Base-by-base conservation (phyloP, 2,888 invertebrate species). In the Drosophila mimetica region DNA sequence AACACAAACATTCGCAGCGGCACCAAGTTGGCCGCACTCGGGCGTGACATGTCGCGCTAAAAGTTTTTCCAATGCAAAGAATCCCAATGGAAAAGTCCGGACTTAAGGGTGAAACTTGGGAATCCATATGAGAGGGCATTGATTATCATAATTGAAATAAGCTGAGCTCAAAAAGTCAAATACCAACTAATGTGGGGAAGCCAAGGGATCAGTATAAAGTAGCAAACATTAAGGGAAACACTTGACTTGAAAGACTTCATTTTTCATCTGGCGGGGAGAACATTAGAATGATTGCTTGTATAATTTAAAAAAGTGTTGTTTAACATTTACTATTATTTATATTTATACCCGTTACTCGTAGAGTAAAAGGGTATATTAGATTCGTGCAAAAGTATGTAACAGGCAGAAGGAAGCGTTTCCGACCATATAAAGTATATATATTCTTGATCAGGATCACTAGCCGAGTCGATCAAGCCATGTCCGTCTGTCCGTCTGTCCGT, bases 121-220 rank as follows among this genome's bases (percentile, higher is more conserved):
- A 52, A 46, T 39, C 46, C 66, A 48, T 52, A 46, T 52, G 65
- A 44, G 65, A 51, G 65, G 51, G 57, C 53, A 70, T 67, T 74
- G 77, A 79, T 76, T 63, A 66, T 76, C 70, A 65, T 77, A 77
- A 74, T 74, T 63, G 64, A 52, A 65, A 44, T 25, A 36, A 54
- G 47, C 39, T 44, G 39, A 53, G 36, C 51, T 50, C 42, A 5
- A 22, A 59, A 57, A 79, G 48, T 77, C 48, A 57, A 73, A 60
- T 18, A 44, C 22, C 37, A 63, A 78, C 41, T 64, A 42, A 64
- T 36, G 63, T 28, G 41, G 9, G 9, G 4, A 9, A 39, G 13
- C 32, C 46, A 13, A 18, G 16, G 9, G 4, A 25, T 30, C n/a
- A 16, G 37, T 20, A 16, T 11, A 4, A 51, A 50, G n/a, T 8